Percentiles rank a stretch among this genome's conserved stretches.
Evolutionary conservation across 2,113 vertebrate genomes (phyloP).

Genomic region (Oxygymnocypris stewartii): DNA sequence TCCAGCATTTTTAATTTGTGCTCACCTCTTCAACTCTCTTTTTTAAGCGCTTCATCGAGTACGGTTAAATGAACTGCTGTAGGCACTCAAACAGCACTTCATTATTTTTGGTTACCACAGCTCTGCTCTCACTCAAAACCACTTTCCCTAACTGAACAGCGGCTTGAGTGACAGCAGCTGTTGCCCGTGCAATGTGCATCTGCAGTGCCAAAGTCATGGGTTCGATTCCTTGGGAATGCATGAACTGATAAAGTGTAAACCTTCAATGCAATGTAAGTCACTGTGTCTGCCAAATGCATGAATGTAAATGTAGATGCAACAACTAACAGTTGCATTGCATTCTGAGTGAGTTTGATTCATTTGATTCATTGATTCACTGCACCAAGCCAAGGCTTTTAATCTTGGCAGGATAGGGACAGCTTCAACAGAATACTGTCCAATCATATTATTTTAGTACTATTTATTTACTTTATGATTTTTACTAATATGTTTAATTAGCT

Average conservation of each 20-base stretch:
- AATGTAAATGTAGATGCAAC: not conserved
- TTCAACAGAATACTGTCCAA: too few relatives aligned
- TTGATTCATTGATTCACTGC: not conserved
- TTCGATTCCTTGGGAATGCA: too few relatives aligned
- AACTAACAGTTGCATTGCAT: not conserved
- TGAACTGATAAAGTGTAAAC: too few relatives aligned
- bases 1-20: not conserved
- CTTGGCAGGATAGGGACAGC: too few relatives aligned
- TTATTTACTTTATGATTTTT: too few relatives aligned
- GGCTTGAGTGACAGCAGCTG: not conserved
- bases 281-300: too few relatives aligned
- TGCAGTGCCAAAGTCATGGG: too few relatives aligned
- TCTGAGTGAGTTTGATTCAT: not conserved
- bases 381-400: too few relatives aligned
- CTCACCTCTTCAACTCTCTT: not conserved
- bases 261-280: too few relatives aligned
- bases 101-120: not conserved
- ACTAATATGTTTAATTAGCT: too few relatives aligned
- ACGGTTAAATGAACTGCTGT: not conserved
- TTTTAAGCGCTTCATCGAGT: not conserved
- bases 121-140: not conserved
- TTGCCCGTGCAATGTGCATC: too few relatives aligned
- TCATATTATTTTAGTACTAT: too few relatives aligned
- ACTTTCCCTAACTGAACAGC: not conserved
- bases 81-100: not conserved